phyloP scores from a whole-genome alignment of 1,140 invertebrate genomes.

The Cheumatopsyche charites region DNA sequence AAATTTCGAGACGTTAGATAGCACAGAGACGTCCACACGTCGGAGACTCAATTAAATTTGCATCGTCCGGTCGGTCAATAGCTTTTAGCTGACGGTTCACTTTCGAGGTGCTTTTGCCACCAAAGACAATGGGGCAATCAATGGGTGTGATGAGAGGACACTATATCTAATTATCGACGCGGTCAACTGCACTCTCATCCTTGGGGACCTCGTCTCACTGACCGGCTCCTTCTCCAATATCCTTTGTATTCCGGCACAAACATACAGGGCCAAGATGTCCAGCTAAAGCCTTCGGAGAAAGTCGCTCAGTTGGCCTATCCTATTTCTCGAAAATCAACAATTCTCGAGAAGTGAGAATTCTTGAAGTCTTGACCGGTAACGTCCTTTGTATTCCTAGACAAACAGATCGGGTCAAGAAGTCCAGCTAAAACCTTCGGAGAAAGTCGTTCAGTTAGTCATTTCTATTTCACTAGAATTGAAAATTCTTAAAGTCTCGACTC shows the following conservation, averaged over 20 bases:
- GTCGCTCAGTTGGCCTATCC: not conserved
- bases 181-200: conserved; percentile 50
- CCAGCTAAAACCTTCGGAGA: no score
- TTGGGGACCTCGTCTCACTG: conserved; percentile 26
- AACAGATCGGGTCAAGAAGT: no score
- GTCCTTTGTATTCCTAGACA: no score
- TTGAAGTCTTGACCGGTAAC: no score
- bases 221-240: conserved; percentile 9
- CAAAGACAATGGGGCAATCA: conserved; percentile 57
- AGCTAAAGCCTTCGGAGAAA: not conserved
- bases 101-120: not conserved
- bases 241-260: conserved; percentile 23
- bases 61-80: not conserved
- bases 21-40: no score
- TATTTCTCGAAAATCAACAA: not conserved
- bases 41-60: no score
- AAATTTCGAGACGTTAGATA: no score
- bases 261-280: not conserved
- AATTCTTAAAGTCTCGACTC: no score
- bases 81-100: conserved; percentile 20
- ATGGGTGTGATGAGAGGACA: conserved; percentile 58
- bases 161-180: conserved; percentile 58
- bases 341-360: no score
- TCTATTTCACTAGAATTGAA: no score
- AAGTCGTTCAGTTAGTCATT: no score